A percentile compares a stretch with the other conserved stretches of the same genome.
These are phyloP conservation scores for Cyanocitta stelleri DNA, from an alignment of 2,113 vertebrate genomes.

Conservation along the genomic window DNA sequence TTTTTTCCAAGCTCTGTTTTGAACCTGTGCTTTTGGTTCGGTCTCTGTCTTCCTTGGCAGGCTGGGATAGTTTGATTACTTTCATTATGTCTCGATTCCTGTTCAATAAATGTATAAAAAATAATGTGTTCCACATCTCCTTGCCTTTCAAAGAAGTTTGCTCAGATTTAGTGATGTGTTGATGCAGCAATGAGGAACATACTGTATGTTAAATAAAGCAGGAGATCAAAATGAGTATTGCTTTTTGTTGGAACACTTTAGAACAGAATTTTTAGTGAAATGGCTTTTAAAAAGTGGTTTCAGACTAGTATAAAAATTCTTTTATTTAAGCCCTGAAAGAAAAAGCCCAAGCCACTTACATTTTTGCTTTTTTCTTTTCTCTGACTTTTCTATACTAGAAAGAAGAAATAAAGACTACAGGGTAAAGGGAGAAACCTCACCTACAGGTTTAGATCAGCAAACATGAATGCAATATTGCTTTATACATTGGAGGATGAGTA, in stretches of 20 bases:
- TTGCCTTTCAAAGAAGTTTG: not conserved
- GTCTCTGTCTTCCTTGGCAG: not conserved
- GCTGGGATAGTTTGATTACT: not conserved
- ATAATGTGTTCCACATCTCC: fast-evolving
- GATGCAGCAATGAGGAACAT: not conserved
- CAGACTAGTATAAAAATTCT: not conserved
- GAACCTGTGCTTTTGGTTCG: not conserved
- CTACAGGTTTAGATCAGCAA: not conserved
- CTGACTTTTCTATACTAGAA: not conserved
- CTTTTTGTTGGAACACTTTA: not conserved
- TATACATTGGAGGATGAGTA: not conserved
- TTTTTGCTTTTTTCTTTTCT: not conserved
- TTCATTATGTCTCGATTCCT: not conserved
- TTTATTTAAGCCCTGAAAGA: not conserved
- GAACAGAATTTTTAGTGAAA: not conserved
- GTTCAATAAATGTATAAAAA: not conserved
- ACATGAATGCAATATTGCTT: not conserved
- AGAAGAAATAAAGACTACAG: not conserved
- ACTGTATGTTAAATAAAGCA: not conserved
- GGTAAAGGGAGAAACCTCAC: not conserved
- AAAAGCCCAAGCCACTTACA: not conserved
- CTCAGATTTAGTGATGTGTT: not conserved
- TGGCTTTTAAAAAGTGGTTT: not conserved
- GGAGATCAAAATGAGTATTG: not conserved
- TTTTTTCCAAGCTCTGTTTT: not conserved